Evolutionary conservation across 2,797 vertebrate species (phyloP).

Genomic region (Leucoraja ocellata): DNA sequence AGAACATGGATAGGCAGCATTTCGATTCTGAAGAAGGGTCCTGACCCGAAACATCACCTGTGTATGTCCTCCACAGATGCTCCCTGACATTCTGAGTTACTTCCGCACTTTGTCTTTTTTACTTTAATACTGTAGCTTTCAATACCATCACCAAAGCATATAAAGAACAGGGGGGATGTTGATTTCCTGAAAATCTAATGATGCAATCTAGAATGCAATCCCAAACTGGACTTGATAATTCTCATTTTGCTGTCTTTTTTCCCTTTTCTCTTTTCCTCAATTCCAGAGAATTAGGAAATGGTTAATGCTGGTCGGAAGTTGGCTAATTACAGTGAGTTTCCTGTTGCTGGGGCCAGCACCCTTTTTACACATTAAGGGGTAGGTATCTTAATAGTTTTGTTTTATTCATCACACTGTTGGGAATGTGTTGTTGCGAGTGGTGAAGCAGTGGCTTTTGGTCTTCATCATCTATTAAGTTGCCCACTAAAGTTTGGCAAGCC

Average conservation of each 20-base stretch:
- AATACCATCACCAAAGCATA: background rate
- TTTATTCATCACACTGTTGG: background rate
- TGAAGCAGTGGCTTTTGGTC: too few relatives aligned
- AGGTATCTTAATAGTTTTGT: constrained; percentile 37
- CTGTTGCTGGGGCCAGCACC: constrained; percentile 79
- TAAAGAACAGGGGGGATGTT: too few relatives aligned
- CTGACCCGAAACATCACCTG: too few relatives aligned
- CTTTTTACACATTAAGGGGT: constrained; percentile 76
- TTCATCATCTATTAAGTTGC: too few relatives aligned
- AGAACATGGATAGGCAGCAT: too few relatives aligned
- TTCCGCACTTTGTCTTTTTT: too few relatives aligned
- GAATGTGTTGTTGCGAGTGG: too few relatives aligned
- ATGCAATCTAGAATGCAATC: background rate
- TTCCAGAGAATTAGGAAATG: constrained; percentile 68
- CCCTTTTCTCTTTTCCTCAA: background rate
- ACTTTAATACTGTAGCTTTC: background rate
- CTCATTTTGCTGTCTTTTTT: background rate
- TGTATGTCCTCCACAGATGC: too few relatives aligned
- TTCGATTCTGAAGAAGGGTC: too few relatives aligned
- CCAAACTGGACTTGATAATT: background rate
- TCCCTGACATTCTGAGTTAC: too few relatives aligned
- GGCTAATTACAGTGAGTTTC: constrained; percentile 65
- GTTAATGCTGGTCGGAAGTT: constrained; percentile 69
- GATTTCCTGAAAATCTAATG: background rate
- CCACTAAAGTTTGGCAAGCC: too few relatives aligned